Conservation (phyloP, 2,888 invertebrate species). For the Pterostichus madidus region DNA sequence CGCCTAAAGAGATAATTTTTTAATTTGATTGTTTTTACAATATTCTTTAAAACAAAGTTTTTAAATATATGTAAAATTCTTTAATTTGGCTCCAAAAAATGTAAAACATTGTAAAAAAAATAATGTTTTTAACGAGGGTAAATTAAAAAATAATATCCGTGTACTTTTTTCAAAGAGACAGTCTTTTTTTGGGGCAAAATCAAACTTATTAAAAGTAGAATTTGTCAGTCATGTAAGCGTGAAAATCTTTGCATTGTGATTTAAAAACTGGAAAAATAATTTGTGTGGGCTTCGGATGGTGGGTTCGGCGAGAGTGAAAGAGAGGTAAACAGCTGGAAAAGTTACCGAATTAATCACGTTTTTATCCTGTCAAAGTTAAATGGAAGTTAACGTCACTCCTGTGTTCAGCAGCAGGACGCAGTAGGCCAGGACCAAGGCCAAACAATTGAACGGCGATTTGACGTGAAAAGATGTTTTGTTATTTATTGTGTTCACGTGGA, state of each 20-base stretch:
- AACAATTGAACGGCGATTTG: not conserved
- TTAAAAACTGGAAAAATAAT: constrained; percentile 35
- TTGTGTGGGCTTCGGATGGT: constrained; percentile 15
- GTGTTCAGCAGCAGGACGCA: not conserved
- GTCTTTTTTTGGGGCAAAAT: not conserved
- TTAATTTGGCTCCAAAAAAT: no score
- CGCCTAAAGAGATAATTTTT: no score
- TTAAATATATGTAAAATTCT: no score
- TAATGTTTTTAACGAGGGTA: no score
- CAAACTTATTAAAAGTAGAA: not conserved
- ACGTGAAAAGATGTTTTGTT: not conserved
- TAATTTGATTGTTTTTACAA: no score
- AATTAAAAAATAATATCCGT: not conserved
- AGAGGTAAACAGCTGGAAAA: constrained; percentile 49
- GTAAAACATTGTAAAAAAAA: no score
- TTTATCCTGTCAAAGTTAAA: constrained; percentile 48
- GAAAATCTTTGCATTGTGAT: constrained; percentile 4
- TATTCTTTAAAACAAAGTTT: no score
- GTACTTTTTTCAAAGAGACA: not conserved
- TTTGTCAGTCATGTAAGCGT: not conserved
- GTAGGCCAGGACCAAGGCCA: not conserved
- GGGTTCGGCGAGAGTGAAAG: constrained; percentile 1
- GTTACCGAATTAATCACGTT: constrained; percentile 39
- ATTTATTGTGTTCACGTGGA: not conserved
- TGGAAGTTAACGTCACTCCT: constrained; percentile 25